Percentiles rank a stretch among this genome's conserved stretches.
phyloP scores from a whole-genome alignment of 2,113 vertebrate species.

The Coregonus clupeaformis region DNA sequence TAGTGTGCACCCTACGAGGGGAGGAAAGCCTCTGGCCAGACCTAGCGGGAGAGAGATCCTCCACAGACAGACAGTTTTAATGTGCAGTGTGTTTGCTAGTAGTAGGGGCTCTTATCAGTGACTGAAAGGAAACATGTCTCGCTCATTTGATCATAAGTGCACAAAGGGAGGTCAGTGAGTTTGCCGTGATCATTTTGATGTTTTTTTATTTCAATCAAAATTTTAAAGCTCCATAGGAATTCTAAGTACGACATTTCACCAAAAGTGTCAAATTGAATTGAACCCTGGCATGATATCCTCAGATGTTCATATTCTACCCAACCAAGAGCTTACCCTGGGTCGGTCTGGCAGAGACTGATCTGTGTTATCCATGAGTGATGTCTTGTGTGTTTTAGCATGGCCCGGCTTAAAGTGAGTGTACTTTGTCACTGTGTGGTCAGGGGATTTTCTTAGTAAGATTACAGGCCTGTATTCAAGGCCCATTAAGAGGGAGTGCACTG shows the following conservation, averaged over 20 bases:
- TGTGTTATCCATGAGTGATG: neutral
- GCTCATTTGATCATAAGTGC: neutral
- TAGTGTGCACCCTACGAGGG: neutral
- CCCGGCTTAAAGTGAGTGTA: neutral
- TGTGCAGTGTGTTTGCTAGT: too few relatives aligned
- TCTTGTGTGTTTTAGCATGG: neutral
- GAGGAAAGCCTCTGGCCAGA: too few relatives aligned
- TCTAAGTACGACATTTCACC: constrained; percentile 4
- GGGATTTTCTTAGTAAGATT: constrained; percentile 46
- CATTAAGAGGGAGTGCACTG: constrained; percentile 29
- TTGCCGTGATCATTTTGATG: neutral
- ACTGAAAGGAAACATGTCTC: too few relatives aligned
- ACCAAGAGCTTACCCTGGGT: neutral
- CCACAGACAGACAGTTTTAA: too few relatives aligned
- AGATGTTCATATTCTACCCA: neutral
- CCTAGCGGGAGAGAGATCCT: neutral
- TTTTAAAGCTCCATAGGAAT: too few relatives aligned
- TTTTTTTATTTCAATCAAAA: too few relatives aligned
- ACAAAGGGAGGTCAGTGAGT: neutral
- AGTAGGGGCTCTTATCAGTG: too few relatives aligned
- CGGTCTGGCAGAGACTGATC: neutral
- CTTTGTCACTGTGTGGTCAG: constrained; percentile 15
- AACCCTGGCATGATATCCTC: neutral
- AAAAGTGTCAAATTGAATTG: neutral
- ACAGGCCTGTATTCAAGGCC: constrained; percentile 20